Evolutionary conservation across 2,113 vertebrate genomes (phyloP).

Genomic region (Irena cyanogastra): DNA sequence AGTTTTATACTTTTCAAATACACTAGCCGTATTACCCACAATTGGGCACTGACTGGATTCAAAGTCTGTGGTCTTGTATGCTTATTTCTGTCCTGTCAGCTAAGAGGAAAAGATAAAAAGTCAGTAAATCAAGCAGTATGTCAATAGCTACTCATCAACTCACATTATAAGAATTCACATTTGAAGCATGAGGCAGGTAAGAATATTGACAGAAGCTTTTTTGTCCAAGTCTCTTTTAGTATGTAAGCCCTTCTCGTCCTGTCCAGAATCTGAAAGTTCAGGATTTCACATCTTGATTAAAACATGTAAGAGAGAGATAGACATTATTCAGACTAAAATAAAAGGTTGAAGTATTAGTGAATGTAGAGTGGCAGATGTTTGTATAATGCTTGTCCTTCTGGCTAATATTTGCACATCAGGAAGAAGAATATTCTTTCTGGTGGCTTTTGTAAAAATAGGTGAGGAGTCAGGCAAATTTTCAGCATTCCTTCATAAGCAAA

Average conservation of each 20-base stretch:
- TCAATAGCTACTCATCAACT: background rate
- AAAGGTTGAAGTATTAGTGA: background rate
- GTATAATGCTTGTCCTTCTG: background rate
- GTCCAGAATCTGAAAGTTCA: background rate
- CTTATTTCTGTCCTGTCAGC: background rate
- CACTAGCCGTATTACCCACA: too few species aligned
- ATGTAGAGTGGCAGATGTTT: background rate
- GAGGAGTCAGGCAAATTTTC: background rate
- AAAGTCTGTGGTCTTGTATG: background rate
- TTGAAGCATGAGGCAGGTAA: background rate
- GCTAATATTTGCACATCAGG: background rate
- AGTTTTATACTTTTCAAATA: background rate
- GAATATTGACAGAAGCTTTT: background rate
- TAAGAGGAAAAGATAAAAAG: background rate
- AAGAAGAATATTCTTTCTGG: background rate
- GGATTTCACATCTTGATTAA: background rate
- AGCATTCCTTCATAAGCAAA: background rate
- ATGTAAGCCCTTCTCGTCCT: background rate
- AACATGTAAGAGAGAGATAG: background rate
- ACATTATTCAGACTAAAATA: background rate
- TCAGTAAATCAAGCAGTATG: background rate
- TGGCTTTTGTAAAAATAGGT: background rate
- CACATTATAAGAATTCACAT: background rate
- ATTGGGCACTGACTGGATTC: background rate
- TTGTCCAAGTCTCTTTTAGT: background rate